Conservation (phyloP, 2,888 invertebrate genomes). For the Venustoraphidia nigricollis region DNA sequence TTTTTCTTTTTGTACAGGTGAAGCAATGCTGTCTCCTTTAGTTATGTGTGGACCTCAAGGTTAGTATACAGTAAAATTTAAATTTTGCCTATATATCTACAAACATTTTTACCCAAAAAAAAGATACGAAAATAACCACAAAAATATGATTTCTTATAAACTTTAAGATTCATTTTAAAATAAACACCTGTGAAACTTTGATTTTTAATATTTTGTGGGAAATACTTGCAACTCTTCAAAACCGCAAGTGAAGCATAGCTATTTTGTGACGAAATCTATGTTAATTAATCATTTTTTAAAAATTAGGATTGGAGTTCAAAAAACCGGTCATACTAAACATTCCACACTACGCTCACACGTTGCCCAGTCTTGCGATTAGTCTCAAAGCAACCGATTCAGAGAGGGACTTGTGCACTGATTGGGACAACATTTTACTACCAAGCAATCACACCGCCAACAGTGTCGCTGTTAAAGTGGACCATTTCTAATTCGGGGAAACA, state of each 20-base stretch:
- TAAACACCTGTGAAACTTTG: too few species aligned
- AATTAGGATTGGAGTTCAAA: conserved; percentile 58
- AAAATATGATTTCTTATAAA: not conserved
- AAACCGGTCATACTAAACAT: conserved; percentile 82
- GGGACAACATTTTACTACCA: conserved; percentile 74
- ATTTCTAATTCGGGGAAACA: conserved; percentile 43
- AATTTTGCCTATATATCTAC: not conserved
- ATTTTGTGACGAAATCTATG: too few species aligned
- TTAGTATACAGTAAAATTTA: conserved; percentile 29
- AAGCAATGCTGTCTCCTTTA: conserved; percentile 83
- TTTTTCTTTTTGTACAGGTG: conserved; percentile 44
- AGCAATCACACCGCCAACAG: conserved; percentile 73
- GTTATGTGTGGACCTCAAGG: conserved; percentile 96
- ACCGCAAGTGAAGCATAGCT: too few species aligned
- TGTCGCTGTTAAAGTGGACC: conserved; percentile 82
- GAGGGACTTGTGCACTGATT: conserved; percentile 68
- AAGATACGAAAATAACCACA: not conserved
- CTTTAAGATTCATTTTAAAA: too few species aligned
- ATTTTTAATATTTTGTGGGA: too few species aligned
- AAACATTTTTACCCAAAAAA: too few species aligned
- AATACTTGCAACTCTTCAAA: too few species aligned
- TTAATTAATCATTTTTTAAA: too few species aligned
- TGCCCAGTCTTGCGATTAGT: conserved; percentile 59
- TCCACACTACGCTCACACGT: conserved; percentile 71
- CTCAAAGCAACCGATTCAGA: conserved; percentile 70